These are phyloP conservation scores for Pelusios castaneus DNA, from an alignment of 2,113 vertebrate genomes.

Conservation along the genomic window DNA sequence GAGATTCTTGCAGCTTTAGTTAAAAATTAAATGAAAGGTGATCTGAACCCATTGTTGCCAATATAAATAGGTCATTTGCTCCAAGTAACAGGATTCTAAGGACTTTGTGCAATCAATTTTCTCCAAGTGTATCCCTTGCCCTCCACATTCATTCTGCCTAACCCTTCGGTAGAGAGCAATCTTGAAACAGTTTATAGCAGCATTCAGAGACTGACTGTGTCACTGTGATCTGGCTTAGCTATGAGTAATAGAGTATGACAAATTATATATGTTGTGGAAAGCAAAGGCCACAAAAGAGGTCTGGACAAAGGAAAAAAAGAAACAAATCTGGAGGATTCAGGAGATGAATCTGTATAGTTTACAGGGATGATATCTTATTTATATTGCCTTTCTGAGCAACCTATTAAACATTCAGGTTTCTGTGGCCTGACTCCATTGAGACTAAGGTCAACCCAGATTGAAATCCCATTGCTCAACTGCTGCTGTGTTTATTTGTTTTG, in stretches of 20 bases:
- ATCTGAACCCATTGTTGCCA: not conserved
- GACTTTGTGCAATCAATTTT: not conserved
- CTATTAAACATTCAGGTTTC: not conserved
- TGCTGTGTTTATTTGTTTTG: not conserved
- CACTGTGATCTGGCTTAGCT: not conserved
- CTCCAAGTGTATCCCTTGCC: not conserved
- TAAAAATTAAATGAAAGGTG: not conserved
- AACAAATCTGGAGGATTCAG: not conserved
- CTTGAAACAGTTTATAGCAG: not conserved
- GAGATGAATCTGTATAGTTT: not conserved
- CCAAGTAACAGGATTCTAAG: not conserved
- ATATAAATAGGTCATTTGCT: not conserved
- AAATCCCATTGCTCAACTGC: not conserved
- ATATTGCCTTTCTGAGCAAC: not conserved
- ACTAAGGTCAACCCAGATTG: not conserved
- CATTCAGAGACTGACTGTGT: rapidly evolving
- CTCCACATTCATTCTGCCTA: not conserved
- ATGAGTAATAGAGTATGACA: not conserved
- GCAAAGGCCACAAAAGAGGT: not conserved
- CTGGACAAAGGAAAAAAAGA: not conserved
- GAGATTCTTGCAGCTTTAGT: not conserved
- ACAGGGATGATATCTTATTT: not conserved
- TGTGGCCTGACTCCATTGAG: not conserved
- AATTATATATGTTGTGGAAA: not conserved
- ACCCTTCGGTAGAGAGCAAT: not conserved